Evolutionary conservation across 2,888 invertebrate genomes (phyloP).

Genomic region (Notocelia uddmanniana): DNA sequence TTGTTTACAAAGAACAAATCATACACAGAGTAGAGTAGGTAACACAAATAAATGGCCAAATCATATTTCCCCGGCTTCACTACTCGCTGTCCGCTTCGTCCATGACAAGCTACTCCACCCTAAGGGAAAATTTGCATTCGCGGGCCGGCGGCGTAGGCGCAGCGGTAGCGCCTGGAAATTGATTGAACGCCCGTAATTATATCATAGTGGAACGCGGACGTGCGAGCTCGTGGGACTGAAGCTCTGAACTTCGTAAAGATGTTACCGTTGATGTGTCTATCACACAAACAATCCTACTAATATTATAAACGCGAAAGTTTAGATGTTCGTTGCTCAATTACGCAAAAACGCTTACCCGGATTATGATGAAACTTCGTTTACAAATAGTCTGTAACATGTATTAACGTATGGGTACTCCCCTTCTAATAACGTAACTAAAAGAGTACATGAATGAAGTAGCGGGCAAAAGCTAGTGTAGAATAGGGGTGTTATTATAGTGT

Average conservation of each 20-base stretch:
- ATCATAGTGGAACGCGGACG: constrained; percentile 56
- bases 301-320: too few relatives aligned
- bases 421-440: too few relatives aligned
- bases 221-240: constrained; percentile 57
- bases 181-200: constrained; percentile 64
- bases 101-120: background rate
- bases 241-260: constrained; percentile 26
- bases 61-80: background rate
- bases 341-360: too few relatives aligned
- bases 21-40: background rate
- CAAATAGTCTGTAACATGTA: too few relatives aligned
- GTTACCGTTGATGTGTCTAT: constrained; percentile 19
- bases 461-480: too few relatives aligned
- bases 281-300: background rate
- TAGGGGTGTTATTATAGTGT: too few relatives aligned
- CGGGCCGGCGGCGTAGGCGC: constrained; percentile 35
- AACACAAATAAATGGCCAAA: background rate
- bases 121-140: constrained; percentile 41
- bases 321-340: too few relatives aligned
- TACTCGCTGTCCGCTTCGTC: constrained; percentile 31
- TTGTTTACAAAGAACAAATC: background rate
- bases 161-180: constrained; percentile 57
- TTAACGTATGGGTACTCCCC: too few relatives aligned
- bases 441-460: too few relatives aligned
- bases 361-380: too few relatives aligned